Conservation (phyloP, 1,140 invertebrate species). For the Pseudomyrmex pallidus region DNA sequence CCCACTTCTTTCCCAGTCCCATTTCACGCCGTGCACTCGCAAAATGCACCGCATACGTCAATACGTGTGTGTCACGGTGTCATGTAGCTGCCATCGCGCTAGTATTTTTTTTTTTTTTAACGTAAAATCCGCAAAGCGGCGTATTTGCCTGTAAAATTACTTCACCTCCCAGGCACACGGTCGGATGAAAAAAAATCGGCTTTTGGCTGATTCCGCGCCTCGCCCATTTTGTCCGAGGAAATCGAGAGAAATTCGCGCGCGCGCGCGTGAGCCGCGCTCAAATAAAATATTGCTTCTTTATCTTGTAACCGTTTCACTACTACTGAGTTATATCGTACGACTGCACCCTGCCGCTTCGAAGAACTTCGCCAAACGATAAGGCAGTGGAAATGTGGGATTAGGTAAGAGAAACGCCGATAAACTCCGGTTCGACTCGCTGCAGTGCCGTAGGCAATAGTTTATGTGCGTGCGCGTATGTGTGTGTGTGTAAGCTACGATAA, state of each 20-base stretch:
- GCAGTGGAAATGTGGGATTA: slow-evolving; percentile 57
- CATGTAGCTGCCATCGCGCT: slow-evolving; percentile 45
- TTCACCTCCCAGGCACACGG: slow-evolving; percentile 23
- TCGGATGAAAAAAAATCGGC: slow-evolving; percentile 17
- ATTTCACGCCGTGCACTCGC: slow-evolving; percentile 50
- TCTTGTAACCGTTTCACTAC: slow-evolving; percentile 40
- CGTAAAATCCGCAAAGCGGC: slow-evolving; percentile 51
- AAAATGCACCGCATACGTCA: slow-evolving; percentile 57
- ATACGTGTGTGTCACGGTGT: slow-evolving; percentile 41
- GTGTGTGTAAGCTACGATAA: slow-evolving; percentile 23
- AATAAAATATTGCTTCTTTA: slow-evolving; percentile 55
- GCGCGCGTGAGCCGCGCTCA: background rate
- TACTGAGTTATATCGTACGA: slow-evolving; percentile 54
- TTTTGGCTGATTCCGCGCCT: slow-evolving; percentile 2
- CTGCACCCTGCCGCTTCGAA: slow-evolving; percentile 44
- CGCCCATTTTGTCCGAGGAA: slow-evolving; percentile 33
- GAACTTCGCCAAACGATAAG: slow-evolving; percentile 54
- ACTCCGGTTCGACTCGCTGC: slow-evolving; percentile 53
- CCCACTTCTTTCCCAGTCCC: background rate
- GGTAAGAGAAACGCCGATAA: slow-evolving; percentile 57
- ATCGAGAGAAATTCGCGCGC: slow-evolving; percentile 50
- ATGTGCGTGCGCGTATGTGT: background rate
- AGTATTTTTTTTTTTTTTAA: slow-evolving; percentile 43
- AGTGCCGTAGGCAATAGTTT: slow-evolving; percentile 40
- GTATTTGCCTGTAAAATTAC: slow-evolving; percentile 61